phyloP scores from a whole-genome alignment of 2,113 vertebrate species.

The Crotalus tigris region DNA sequence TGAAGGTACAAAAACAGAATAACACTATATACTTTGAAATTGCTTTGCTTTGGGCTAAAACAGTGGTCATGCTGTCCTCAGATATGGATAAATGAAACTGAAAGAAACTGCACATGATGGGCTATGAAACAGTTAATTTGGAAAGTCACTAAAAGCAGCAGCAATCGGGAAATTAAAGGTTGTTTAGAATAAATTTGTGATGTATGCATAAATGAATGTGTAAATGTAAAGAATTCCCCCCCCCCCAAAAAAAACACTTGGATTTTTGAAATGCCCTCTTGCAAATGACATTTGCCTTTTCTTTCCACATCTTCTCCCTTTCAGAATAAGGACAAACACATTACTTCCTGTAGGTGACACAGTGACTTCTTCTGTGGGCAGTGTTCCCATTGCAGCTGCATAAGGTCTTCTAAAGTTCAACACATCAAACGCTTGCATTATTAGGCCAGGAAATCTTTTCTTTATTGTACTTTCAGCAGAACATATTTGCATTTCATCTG shows the following conservation, averaged over 20 bases:
- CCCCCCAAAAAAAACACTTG: background rate
- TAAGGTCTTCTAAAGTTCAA: background rate
- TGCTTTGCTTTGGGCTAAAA: background rate
- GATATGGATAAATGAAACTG: background rate
- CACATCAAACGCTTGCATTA: background rate
- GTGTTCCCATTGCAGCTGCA: background rate
- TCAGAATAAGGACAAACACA: background rate
- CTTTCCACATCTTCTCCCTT: background rate
- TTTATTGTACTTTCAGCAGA: rapidly evolving
- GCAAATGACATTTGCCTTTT: background rate
- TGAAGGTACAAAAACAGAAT: background rate
- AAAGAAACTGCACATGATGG: background rate
- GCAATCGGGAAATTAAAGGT: background rate
- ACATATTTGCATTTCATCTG: background rate
- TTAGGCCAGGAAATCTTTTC: background rate
- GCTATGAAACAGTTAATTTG: background rate
- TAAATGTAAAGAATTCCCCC: background rate
- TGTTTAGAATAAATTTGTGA: background rate
- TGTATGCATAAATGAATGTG: background rate
- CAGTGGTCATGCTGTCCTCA: background rate
- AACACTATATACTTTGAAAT: conserved; percentile 4
- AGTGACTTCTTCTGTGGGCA: background rate
- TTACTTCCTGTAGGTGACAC: background rate
- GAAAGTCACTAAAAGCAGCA: background rate
- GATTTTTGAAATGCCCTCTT: background rate